A percentile compares a stretch with the other conserved stretches of the same genome.
Conservation (phyloP, 2,888 invertebrate genomes). For the Eurois occulta region DNA sequence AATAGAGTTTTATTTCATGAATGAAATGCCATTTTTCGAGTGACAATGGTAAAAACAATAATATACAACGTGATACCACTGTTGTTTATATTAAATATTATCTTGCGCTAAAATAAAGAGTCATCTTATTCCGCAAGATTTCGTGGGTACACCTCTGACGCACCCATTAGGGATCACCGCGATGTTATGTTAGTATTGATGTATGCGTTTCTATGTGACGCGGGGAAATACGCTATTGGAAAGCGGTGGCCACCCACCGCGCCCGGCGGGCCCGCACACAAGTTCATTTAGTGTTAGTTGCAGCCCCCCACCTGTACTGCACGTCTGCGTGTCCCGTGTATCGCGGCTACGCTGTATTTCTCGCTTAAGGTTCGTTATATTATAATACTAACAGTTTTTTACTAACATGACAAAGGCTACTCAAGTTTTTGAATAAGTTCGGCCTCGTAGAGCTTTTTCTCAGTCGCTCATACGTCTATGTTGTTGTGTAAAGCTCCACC, state of each 20-base stretch:
- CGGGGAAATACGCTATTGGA: neutral
- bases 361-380: neutral
- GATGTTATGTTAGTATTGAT: neutral
- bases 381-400: neutral
- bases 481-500: neutral
- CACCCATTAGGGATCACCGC: neutral
- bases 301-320: neutral
- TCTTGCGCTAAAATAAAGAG: neutral
- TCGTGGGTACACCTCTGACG: neutral
- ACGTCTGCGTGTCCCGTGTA: constrained; percentile 7
- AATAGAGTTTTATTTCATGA: too few species aligned
- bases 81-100: neutral
- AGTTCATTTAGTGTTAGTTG: neutral
- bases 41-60: too few species aligned
- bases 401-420: too few species aligned
- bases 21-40: too few species aligned
- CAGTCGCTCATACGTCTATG: too few species aligned
- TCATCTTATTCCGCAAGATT: neutral
- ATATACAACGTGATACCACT: neutral
- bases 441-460: neutral
- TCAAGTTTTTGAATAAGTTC: neutral
- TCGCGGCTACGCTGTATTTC: too few species aligned
- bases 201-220: neutral
- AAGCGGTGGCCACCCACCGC: neutral
- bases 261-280: too few species aligned